Base-by-base conservation (phyloP, 2,113 vertebrate species). In the Cygnus atratus region DNA sequence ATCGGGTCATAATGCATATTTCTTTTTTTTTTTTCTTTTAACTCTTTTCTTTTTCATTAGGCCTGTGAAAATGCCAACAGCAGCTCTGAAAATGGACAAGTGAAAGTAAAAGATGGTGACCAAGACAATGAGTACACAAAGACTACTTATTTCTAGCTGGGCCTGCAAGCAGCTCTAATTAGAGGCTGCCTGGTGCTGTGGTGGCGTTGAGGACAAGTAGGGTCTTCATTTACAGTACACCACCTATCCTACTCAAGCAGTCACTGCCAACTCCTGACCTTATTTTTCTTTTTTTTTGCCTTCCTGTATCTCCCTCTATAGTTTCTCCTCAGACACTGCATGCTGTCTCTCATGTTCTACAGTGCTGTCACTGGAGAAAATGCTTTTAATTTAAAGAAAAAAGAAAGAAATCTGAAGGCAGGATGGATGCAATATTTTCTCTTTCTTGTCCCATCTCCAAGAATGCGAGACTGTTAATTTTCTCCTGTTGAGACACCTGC, bases 81-180 rank as follows among this genome's bases (percentile, higher is more conserved):
- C 2, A 3, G 20, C 65, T 44, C 93, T 59, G 91, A 91, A 81
- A 93, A 96, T 3, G 83, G 80, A 67, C 58, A 62, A 1, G 2
- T 85, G 50, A 95, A 92, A 83, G 80, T 29, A 55, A 83, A 94
- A 81, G 87, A 25, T 24, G 55, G 13, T 37, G 80, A 9, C 39
- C 84, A 48, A 52, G 79, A 90, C 65, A 50, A 58, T 4, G 88
- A 95, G 31, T 22, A 13, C 37, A 62, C 39, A 2, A 95, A 43
- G 84, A 91, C n/a, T 61, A 97, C 97, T 4, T 44, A 35, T 20
- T 86, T 97, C 63, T 97, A 97, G 74, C 31, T 58, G 54, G 6
- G 5, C 48, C 24, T 80, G 62, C 58, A 19, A 66, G 52, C 2
- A 19, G 44, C 44, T 31, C 37, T 26, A 46, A 50, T 13, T 46